These are phyloP conservation scores for Drosophila setosimentum DNA, from an alignment of 2,888 invertebrate species.

Conservation along the genomic window DNA sequence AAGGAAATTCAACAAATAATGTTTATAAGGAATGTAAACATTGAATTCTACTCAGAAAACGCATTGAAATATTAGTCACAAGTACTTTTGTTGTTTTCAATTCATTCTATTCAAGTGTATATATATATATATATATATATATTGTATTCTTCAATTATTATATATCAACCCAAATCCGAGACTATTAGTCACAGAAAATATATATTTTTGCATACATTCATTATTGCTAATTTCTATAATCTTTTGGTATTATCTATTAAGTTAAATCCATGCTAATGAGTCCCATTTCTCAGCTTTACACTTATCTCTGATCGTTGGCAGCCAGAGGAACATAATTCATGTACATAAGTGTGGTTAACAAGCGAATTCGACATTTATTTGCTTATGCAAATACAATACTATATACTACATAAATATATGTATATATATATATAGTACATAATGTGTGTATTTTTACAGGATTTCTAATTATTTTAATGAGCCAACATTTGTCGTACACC, in stretches of 20 bases:
- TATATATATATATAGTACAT: background rate
- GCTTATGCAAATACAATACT: constrained; percentile 1
- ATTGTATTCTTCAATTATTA: background rate
- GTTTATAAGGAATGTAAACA: background rate
- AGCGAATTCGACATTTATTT: constrained; percentile 46
- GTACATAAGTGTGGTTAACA: constrained; percentile 52
- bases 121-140: background rate
- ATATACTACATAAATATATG: constrained; percentile 8
- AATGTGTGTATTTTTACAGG: constrained; percentile 40
- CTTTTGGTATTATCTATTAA: background rate
- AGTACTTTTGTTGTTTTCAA: background rate
- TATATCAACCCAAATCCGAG: background rate
- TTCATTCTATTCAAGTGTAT: background rate
- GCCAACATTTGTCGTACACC: constrained; percentile 72
- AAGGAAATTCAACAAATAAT: background rate
- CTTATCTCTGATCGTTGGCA: constrained; percentile 42
- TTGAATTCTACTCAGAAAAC: background rate
- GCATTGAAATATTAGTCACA: constrained; percentile 1
- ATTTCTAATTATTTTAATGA: constrained; percentile 76
- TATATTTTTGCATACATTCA: background rate
- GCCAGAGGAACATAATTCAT: constrained; percentile 24
- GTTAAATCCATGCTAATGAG: background rate
- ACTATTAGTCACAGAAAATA: background rate
- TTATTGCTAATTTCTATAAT: background rate
- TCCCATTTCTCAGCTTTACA: background rate